These are phyloP conservation scores for Argyresthia goedartella DNA, from an alignment of 2,888 invertebrate species.

Conservation along the genomic window DNA sequence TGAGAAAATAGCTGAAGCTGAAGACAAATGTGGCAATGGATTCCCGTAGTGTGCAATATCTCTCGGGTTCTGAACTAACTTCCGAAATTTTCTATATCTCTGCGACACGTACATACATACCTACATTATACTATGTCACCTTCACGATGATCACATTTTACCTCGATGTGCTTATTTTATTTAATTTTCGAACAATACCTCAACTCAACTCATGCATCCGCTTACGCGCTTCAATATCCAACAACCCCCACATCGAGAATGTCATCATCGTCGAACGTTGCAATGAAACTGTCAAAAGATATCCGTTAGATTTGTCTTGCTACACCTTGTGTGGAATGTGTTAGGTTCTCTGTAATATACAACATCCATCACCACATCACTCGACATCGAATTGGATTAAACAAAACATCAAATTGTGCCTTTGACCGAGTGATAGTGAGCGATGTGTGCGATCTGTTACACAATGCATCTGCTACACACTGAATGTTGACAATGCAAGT, in stretches of 20 bases:
- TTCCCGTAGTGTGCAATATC: no score
- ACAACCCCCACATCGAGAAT: constrained; percentile 54
- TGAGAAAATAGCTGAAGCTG: not conserved
- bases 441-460: constrained; percentile 21
- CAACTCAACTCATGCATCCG: constrained; percentile 36
- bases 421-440: constrained; percentile 14
- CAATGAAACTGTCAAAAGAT: constrained; percentile 1
- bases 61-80: no score
- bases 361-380: constrained; percentile 16
- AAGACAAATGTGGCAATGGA: no score
- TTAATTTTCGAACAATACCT: constrained; percentile 7
- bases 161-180: constrained; percentile 61
- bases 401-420: not conserved
- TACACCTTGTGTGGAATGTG: constrained; percentile 44
- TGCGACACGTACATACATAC: constrained; percentile 11
- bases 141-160: constrained; percentile 55
- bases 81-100: no score
- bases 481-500: constrained; percentile 9
- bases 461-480: constrained; percentile 48
- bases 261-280: constrained; percentile 51
- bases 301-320: constrained; percentile 19
- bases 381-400: constrained; percentile 20
- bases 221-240: constrained; percentile 55
- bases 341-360: constrained; percentile 50
- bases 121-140: constrained; percentile 21